A percentile compares a stretch with the other conserved stretches of the same genome.
Evolutionary conservation across 2,888 invertebrate species (phyloP).

Genomic region (Julus scanicus): DNA sequence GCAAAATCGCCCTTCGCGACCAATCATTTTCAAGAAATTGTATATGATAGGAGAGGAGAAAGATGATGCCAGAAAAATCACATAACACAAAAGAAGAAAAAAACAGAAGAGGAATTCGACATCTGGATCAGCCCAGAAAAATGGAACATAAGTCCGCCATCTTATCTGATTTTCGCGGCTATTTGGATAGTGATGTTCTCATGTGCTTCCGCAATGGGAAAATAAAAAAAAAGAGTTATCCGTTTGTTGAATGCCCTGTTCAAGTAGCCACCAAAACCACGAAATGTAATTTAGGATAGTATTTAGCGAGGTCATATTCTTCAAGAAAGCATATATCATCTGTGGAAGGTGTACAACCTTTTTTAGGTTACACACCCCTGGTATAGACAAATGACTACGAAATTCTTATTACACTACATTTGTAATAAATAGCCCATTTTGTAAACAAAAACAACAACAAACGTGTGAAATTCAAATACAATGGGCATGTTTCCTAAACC

Average conservation of each 20-base stretch:
- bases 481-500: background rate
- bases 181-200: background rate
- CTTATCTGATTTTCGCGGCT: background rate
- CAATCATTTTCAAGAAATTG: conserved; percentile 51
- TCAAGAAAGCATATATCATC: no score
- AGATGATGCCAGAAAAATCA: background rate
- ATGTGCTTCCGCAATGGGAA: background rate
- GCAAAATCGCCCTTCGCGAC: conserved; percentile 17
- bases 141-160: background rate
- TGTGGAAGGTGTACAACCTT: no score
- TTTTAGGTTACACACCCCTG: no score
- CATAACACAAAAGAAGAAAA: background rate
- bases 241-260: background rate
- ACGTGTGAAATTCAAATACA: no score
- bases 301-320: background rate
- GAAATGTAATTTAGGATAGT: background rate
- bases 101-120: background rate
- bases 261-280: background rate
- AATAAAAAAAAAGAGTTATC: background rate
- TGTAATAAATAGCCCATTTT: no score
- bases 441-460: no score
- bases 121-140: background rate
- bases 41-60: conserved; percentile 10
- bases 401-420: no score
- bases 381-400: no score